These are phyloP conservation scores for Zaprionus davidi DNA, from an alignment of 1,140 invertebrate species.

Conservation along the genomic window DNA sequence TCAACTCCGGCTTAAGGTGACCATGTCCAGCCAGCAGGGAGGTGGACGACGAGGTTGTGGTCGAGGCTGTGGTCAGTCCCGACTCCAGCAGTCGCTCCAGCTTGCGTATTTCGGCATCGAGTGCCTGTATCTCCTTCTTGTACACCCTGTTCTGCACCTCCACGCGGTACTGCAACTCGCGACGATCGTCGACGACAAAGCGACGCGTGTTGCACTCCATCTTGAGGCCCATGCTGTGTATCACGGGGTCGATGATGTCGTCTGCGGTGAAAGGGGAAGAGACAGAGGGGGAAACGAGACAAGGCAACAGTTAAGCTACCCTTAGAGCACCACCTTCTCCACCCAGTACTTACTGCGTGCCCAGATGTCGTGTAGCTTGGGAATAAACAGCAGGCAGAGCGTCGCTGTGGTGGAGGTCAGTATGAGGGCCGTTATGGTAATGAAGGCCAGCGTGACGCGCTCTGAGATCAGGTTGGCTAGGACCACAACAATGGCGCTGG, in stretches of 20 bases:
- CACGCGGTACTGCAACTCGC: conserved; percentile 93
- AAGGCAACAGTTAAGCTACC: background rate
- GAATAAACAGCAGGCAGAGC: conserved; percentile 93
- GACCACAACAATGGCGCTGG: conserved; percentile 92
- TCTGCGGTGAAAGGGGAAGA: conserved; percentile 65
- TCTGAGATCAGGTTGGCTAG: conserved; percentile 94
- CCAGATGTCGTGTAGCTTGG: conserved; percentile 90
- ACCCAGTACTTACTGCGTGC: conserved; percentile 85
- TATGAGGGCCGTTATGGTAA: conserved; percentile 92
- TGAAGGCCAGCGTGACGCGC: conserved; percentile 92
- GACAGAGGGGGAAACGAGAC: background rate
- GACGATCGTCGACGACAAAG: conserved; percentile 89
- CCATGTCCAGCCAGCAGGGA: conserved; percentile 84
- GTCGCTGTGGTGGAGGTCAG: conserved; percentile 94
- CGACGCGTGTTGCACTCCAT: conserved; percentile 94
- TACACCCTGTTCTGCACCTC: conserved; percentile 96
- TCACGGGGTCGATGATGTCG: conserved; percentile 91
- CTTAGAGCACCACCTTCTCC: background rate
- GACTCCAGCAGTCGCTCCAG: conserved; percentile 89
- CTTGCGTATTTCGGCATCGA: conserved; percentile 92
- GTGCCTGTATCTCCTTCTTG: conserved; percentile 91
- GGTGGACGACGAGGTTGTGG: conserved; percentile 86
- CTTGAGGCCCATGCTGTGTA: conserved; percentile 93
- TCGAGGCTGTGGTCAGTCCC: conserved; percentile 85
- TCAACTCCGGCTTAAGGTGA: conserved; percentile 85